Percentiles rank a stretch among this genome's conserved stretches.
Evolutionary conservation across 2,888 invertebrate genomes (phyloP).

Genomic region (Drosophila birchii): DNA sequence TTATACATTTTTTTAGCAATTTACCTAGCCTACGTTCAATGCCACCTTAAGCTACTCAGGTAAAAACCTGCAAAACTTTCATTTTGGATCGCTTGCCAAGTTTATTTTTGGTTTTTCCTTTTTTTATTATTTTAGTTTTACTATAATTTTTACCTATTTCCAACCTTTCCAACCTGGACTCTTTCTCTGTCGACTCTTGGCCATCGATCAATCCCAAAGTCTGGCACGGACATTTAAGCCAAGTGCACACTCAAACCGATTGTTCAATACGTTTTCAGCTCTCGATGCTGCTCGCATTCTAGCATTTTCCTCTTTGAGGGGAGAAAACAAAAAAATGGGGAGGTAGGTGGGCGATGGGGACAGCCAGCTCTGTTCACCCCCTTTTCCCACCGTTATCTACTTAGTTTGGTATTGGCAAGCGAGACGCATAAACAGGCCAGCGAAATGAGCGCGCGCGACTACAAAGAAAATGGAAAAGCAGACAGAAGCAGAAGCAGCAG

Average conservation of each 20-base stretch:
- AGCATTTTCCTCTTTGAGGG: slow-evolving; percentile 3
- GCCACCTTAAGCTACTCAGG: not conserved
- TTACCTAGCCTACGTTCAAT: slow-evolving; percentile 2
- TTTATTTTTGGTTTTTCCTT: no score
- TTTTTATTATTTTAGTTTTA: not conserved
- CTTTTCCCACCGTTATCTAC: not conserved
- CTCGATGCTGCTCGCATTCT: slow-evolving; percentile 2
- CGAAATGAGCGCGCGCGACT: slow-evolving; percentile 18
- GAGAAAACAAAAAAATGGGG: not conserved
- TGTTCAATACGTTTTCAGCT: slow-evolving; percentile 18
- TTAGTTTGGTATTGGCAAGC: slow-evolving; percentile 23
- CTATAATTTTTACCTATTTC: not conserved
- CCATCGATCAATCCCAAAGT: slow-evolving; percentile 34
- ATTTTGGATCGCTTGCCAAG: not conserved
- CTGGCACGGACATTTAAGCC: slow-evolving; percentile 30
- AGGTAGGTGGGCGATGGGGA: not conserved
- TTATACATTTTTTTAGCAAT: no score
- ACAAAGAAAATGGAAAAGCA: slow-evolving; percentile 12
- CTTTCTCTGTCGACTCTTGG: slow-evolving; percentile 1
- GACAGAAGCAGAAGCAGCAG: not conserved
- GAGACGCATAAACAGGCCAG: slow-evolving; percentile 25
- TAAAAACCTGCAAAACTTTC: not conserved
- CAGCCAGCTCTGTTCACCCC: not conserved
- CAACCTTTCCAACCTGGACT: slow-evolving; percentile 4
- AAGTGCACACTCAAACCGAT: slow-evolving; percentile 30